Percentiles rank a stretch among this genome's conserved stretches.
Evolutionary conservation across 1,140 invertebrate species (phyloP).

Genomic region (Teleopsis dalmanni): DNA sequence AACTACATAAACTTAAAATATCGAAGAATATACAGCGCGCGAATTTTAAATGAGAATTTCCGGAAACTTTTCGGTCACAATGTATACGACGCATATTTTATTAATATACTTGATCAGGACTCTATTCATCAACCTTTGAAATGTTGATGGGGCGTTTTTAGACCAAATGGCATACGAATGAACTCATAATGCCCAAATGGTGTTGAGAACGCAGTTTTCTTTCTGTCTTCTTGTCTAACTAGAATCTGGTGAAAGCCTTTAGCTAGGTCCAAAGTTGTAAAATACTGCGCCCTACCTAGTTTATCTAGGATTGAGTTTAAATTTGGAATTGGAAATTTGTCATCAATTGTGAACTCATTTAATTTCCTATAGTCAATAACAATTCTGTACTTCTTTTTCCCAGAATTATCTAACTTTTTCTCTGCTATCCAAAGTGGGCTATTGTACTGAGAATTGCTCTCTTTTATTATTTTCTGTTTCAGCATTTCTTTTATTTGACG

Average conservation of each 20-base stretch:
- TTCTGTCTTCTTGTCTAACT: slow-evolving; percentile 1
- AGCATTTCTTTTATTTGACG: slow-evolving; percentile 39
- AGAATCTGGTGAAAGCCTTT: slow-evolving; percentile 34
- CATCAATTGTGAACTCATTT: slow-evolving; percentile 37
- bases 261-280: slow-evolving; percentile 31
- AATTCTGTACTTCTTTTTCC: slow-evolving; percentile 39
- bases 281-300: slow-evolving; percentile 28
- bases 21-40: too few relatives aligned
- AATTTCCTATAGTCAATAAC: slow-evolving; percentile 42
- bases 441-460: slow-evolving; percentile 31
- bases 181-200: slow-evolving; percentile 10
- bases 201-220: slow-evolving; percentile 14
- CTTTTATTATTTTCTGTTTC: slow-evolving; percentile 38
- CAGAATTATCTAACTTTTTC: slow-evolving; percentile 39
- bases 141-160: too few relatives aligned
- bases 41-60: too few relatives aligned
- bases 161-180: slow-evolving; percentile 37
- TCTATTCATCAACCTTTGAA: slow-evolving; percentile 44
- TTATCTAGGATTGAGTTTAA: slow-evolving; percentile 45
- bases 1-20: too few relatives aligned
- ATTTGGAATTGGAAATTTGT: slow-evolving; percentile 48
- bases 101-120: slow-evolving; percentile 25
- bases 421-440: slow-evolving; percentile 39
- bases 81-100: slow-evolving; percentile 28
- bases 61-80: too few relatives aligned